Base-by-base conservation (phyloP, 1,140 invertebrate genomes). In the Drosophila pseudoananassae region DNA sequence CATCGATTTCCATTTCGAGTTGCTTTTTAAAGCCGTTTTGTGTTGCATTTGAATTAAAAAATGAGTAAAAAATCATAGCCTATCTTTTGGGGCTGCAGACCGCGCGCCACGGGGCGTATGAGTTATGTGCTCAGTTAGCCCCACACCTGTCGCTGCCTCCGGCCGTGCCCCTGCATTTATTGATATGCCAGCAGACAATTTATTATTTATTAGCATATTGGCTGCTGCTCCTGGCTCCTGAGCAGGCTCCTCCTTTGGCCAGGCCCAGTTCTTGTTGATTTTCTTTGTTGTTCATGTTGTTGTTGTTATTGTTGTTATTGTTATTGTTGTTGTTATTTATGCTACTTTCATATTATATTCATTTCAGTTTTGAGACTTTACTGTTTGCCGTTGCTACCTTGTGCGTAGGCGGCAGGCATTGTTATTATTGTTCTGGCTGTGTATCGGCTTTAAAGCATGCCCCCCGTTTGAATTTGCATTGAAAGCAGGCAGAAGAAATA, bases 201-300 rank as follows among this genome's bases (percentile, higher is more conserved):
- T 88, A 88, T 88, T 88, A 88, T 88, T 88, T 88, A 88, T 88
- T 88, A 89, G 63, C 75, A 88, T 83, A 88, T 88, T 83, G 50
- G 64, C 69, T 65, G 70, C 54, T 55, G 45, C 14, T 50, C 29
- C 31, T 64, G 23, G 40, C 40, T 43, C 15, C 15, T 2, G 38
- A 17, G 38, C 14, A 17, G 38, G 55, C 43, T 61, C 25, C 23
- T 46, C 27, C 46, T 17, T 40, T 56, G 29, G 47, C 20, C 54
- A 40, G 64, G 53, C 56, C 60, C 20, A 33, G 76, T 65, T 75
- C 38, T 55, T 65, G 52, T 47, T 56, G 46, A 33, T 66, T 74
- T 45, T 59, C 53, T n/a, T 76, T 79, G 33, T 68, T 65, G 47
- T 64, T 27, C 25, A 6, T 27, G 6, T 27, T 65, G 47, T 64